Evolutionary conservation across 1,140 invertebrate species (phyloP).

Genomic region (Brachionus angularis): DNA sequence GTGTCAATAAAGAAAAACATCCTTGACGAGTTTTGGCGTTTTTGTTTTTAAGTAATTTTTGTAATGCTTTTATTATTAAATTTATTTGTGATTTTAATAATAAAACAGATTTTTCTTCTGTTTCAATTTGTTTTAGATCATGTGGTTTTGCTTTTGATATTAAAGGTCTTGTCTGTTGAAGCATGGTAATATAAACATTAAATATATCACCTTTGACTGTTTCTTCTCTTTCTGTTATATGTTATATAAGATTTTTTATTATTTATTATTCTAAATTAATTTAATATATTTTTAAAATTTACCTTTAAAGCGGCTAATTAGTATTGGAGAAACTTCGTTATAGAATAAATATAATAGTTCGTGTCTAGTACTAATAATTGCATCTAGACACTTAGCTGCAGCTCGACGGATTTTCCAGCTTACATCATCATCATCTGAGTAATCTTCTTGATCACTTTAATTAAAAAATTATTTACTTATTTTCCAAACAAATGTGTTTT

Average conservation of each 20-base stretch:
- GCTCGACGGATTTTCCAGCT: slow-evolving; percentile 93
- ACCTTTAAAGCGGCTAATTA: slow-evolving; percentile 89
- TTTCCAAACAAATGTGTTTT: not conserved
- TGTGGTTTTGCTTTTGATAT: slow-evolving; percentile 7
- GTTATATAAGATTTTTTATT: slow-evolving; percentile 44
- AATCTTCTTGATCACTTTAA: slow-evolving; percentile 76
- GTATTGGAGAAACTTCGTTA: slow-evolving; percentile 75
- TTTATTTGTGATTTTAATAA: slow-evolving; percentile 63
- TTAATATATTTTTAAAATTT: slow-evolving; percentile 42
- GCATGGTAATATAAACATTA: slow-evolving; percentile 86
- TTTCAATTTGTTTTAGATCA: slow-evolving; percentile 4
- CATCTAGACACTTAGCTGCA: slow-evolving; percentile 93
- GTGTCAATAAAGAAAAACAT: slow-evolving; percentile 81
- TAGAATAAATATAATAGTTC: slow-evolving; percentile 81
- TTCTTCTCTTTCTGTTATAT: slow-evolving; percentile 79
- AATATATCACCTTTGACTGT: slow-evolving; percentile 98
- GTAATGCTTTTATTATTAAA: slow-evolving; percentile 77
- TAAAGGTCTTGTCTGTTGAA: slow-evolving; percentile 74
- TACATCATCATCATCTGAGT: slow-evolving; percentile 98
- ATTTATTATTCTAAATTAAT: slow-evolving; percentile 30
- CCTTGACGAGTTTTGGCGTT: slow-evolving; percentile 87
- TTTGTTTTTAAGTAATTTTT: slow-evolving; percentile 84
- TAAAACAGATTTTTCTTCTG: slow-evolving; percentile 14
- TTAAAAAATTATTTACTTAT: not conserved
- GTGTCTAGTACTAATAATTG: slow-evolving; percentile 81